These are phyloP conservation scores for Euphydryas editha DNA, from an alignment of 2,888 invertebrate species.

Conservation along the genomic window DNA sequence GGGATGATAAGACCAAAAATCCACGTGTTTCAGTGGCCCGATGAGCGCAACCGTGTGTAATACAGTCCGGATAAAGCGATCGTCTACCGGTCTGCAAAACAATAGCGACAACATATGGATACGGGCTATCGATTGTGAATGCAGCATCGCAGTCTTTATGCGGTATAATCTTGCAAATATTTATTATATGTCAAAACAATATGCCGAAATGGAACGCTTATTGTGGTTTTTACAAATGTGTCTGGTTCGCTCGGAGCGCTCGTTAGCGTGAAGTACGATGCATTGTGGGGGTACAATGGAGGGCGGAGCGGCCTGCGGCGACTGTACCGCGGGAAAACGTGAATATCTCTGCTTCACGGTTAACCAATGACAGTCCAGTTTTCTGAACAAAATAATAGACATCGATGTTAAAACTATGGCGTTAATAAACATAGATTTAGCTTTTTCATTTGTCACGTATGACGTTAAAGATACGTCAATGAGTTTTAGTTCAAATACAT, in stretches of 20 bases:
- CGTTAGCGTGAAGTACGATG: slow-evolving; percentile 81
- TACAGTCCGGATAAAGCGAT: slow-evolving; percentile 56
- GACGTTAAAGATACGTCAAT: too few species aligned
- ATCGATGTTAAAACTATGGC: not conserved
- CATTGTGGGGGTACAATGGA: slow-evolving; percentile 79
- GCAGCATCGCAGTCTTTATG: slow-evolving; percentile 69
- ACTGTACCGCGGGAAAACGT: slow-evolving; percentile 60
- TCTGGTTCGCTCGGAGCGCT: slow-evolving; percentile 78
- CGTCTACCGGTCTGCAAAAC: slow-evolving; percentile 55
- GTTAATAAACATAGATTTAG: too few species aligned
- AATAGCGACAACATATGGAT: slow-evolving; percentile 66
- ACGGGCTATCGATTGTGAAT: slow-evolving; percentile 68
- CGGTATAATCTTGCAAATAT: slow-evolving; percentile 80
- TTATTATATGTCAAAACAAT: slow-evolving; percentile 84
- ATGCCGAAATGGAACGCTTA: slow-evolving; percentile 82
- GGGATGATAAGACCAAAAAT: slow-evolving; percentile 46
- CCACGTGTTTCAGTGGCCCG: slow-evolving; percentile 59
- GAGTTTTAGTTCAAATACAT: too few species aligned
- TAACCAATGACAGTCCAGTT: slow-evolving; percentile 65
- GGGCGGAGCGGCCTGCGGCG: slow-evolving; percentile 73
- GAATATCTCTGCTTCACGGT: slow-evolving; percentile 55
- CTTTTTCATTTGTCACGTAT: not conserved
- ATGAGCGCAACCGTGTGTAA: slow-evolving; percentile 78
- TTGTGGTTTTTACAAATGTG: slow-evolving; percentile 83
- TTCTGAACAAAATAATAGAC: slow-evolving; percentile 26